Evolutionary conservation across 2,888 invertebrate genomes (phyloP).

Genomic region (Eulithis testata): DNA sequence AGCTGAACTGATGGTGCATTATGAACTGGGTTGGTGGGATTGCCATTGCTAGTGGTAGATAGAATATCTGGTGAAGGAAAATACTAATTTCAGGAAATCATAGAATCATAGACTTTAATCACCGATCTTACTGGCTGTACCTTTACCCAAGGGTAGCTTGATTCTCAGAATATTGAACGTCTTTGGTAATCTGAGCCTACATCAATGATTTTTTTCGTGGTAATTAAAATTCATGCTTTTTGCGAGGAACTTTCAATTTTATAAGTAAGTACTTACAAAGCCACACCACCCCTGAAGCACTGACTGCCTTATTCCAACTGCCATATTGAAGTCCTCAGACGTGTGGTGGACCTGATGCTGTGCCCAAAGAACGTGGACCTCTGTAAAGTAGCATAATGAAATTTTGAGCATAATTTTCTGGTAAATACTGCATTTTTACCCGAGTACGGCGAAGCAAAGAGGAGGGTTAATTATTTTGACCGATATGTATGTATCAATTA

Average conservation of each 20-base stretch:
- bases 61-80: constrained; percentile 84
- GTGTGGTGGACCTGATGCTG: constrained; percentile 96
- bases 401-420: neutral
- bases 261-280: constrained; percentile 86
- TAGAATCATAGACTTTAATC: no score
- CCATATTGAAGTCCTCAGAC: constrained; percentile 94
- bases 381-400: constrained; percentile 67
- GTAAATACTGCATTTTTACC: no score
- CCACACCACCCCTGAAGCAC: constrained; percentile 92
- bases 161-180: no score
- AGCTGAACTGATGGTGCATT: constrained; percentile 94
- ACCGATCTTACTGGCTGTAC: no score
- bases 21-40: constrained; percentile 91
- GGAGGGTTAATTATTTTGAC: no score
- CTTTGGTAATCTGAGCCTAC: no score
- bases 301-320: constrained; percentile 92
- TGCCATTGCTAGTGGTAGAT: constrained; percentile 89
- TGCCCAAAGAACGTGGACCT: constrained; percentile 94
- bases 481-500: no score
- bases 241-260: no score
- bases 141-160: no score
- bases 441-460: no score
- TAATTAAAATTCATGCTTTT: no score
- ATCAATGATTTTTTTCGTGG: no score
- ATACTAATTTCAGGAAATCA: neutral